These are phyloP conservation scores for Oncorhynchus mykiss DNA, from an alignment of 2,113 vertebrate genomes.

Conservation along the genomic window DNA sequence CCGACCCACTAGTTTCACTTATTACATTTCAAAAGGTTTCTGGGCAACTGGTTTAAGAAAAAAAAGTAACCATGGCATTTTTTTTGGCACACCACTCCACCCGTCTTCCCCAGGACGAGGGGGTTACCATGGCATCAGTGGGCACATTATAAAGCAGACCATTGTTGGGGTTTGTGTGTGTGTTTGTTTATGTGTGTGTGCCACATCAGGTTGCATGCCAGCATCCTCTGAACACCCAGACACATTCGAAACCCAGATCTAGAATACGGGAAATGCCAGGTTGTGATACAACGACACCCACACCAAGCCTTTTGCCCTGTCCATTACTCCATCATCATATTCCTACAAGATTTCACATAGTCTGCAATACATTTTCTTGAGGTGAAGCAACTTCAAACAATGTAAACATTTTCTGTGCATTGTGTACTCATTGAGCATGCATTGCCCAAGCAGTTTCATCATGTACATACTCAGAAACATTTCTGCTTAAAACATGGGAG, in stretches of 20 bases:
- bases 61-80: conserved; percentile 76
- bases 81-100: conserved; percentile 71
- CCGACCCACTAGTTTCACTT: conserved; percentile 78
- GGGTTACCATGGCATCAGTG: conserved; percentile 83
- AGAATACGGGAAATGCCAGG: conserved; percentile 58
- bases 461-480: too few relatives aligned
- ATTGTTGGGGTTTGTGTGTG: conserved; percentile 71
- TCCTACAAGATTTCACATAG: conserved; percentile 20
- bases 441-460: conserved; percentile 15
- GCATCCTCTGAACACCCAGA: conserved; percentile 74
- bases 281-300: conserved; percentile 45
- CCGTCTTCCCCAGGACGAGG: conserved; percentile 76
- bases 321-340: conserved; percentile 33
- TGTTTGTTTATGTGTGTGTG: conserved; percentile 41
- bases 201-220: conserved; percentile 74
- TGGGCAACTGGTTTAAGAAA: conserved; percentile 75
- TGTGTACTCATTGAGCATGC: conserved; percentile 15
- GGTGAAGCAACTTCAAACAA: background rate
- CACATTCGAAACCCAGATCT: conserved; percentile 49
- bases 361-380: conserved; percentile 1
- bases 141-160: conserved; percentile 82
- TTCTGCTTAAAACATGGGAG: too few relatives aligned
- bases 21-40: conserved; percentile 82
- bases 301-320: conserved; percentile 10
- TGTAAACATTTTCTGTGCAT: background rate